These are phyloP conservation scores for Pygocentrus nattereri DNA, from an alignment of 2,797 vertebrate genomes.

Conservation along the genomic window DNA sequence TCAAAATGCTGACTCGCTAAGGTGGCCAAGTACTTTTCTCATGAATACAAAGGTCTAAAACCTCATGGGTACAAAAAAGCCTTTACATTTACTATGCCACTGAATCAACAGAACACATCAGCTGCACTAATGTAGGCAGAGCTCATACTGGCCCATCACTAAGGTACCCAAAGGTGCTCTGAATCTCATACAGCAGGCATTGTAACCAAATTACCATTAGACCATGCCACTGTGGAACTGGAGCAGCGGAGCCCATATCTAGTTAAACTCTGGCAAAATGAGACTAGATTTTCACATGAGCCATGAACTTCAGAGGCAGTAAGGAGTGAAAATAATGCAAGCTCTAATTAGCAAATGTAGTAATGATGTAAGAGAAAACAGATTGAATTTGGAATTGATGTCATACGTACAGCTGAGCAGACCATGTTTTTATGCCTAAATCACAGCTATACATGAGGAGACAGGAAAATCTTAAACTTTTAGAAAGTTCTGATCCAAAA, in stretches of 20 bases:
- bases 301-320: constrained; percentile 4
- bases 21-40: not conserved
- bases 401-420: constrained; percentile 27
- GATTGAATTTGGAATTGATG: constrained; percentile 19
- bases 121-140: constrained; percentile 8
- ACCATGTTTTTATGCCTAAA: not conserved
- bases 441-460: not conserved
- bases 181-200: constrained; percentile 29
- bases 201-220: constrained; percentile 51
- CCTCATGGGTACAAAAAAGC: not conserved
- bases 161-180: constrained; percentile 20
- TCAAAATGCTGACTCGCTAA: not conserved
- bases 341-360: constrained; percentile 43
- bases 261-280: constrained; percentile 46
- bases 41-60: not conserved
- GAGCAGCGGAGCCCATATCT: constrained; percentile 31
- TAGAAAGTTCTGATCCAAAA: not conserved
- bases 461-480: not conserved
- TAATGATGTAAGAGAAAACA: constrained; percentile 22
- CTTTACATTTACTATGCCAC: not conserved
- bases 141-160: constrained; percentile 3
- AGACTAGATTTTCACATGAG: constrained; percentile 38
- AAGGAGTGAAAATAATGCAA: constrained; percentile 20
- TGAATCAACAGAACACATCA: constrained; percentile 14
- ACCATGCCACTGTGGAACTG: constrained; percentile 33